Evolutionary conservation across 2,113 vertebrate species (phyloP).

Genomic region (Isichthys henryi): DNA sequence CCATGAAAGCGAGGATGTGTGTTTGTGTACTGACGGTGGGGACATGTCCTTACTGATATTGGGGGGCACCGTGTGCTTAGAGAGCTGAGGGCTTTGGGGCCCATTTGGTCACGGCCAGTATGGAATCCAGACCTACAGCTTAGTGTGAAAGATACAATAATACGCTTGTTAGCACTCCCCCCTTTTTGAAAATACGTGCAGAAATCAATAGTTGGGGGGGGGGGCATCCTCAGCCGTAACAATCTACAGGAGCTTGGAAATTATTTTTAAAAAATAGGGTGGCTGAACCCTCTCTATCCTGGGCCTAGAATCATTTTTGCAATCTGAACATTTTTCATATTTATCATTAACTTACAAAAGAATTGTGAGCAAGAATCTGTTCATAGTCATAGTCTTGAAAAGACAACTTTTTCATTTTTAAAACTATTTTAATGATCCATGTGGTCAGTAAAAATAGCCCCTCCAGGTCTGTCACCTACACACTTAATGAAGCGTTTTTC

Average conservation of each 20-base stretch:
- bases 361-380: neutral
- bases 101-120: neutral
- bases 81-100: neutral
- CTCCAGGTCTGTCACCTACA: neutral
- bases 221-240: neutral
- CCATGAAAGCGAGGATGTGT: neutral
- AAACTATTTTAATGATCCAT: neutral
- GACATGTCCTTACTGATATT: too few relatives aligned
- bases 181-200: neutral
- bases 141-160: neutral
- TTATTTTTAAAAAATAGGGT: neutral
- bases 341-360: neutral
- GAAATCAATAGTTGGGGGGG: neutral
- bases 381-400: neutral
- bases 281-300: neutral
- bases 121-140: neutral
- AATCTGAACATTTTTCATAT: neutral
- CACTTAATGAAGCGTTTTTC: neutral
- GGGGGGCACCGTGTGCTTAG: too few relatives aligned
- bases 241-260: neutral
- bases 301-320: neutral
- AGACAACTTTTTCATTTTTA: neutral
- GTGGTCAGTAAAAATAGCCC: neutral
- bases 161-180: neutral
- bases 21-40: neutral